These are phyloP conservation scores for Verasper variegatus DNA, from an alignment of 2,113 vertebrate species.

Conservation along the genomic window DNA sequence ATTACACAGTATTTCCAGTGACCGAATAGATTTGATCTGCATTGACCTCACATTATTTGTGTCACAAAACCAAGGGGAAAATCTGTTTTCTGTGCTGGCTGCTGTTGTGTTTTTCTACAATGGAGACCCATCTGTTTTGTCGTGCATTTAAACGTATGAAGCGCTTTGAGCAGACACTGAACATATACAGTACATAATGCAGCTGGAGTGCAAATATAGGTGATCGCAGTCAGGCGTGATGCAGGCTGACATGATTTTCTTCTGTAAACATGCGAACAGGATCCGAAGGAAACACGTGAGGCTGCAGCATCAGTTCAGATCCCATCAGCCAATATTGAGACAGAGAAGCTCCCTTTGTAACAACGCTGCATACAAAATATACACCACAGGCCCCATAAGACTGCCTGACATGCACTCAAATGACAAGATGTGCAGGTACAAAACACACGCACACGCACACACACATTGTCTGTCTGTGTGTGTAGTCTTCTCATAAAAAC, in stretches of 20 bases:
- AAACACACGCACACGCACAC: not conserved
- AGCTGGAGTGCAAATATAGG: conserved; percentile 30
- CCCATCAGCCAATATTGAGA: not conserved
- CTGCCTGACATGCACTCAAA: conserved; percentile 6
- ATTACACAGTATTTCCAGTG: conserved; percentile 65
- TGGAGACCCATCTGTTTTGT: conserved; percentile 1
- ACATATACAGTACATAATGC: conserved; percentile 9
- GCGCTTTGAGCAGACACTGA: not conserved
- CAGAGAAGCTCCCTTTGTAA: conserved; percentile 3
- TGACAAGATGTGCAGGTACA: conserved; percentile 7
- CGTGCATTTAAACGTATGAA: not conserved
- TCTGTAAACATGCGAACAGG: conserved; percentile 18
- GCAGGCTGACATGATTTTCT: conserved; percentile 34
- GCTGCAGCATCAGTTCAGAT: conserved; percentile 48
- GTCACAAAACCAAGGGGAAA: conserved; percentile 25
- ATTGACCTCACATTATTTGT: conserved; percentile 40
- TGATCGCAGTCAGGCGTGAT: conserved; percentile 30
- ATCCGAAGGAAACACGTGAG: not conserved
- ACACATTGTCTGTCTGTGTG: not conserved
- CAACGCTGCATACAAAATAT: not conserved
- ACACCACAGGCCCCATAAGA: not conserved
- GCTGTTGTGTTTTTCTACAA: not conserved
- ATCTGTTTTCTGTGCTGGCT: not conserved
- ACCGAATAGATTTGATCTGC: conserved; percentile 70
- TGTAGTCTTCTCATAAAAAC: not conserved